Evolutionary conservation across 2,113 vertebrate species (phyloP), one percentile per base, ranked within the genome.

Genomic region (Peromyscus leucopus): DNA sequence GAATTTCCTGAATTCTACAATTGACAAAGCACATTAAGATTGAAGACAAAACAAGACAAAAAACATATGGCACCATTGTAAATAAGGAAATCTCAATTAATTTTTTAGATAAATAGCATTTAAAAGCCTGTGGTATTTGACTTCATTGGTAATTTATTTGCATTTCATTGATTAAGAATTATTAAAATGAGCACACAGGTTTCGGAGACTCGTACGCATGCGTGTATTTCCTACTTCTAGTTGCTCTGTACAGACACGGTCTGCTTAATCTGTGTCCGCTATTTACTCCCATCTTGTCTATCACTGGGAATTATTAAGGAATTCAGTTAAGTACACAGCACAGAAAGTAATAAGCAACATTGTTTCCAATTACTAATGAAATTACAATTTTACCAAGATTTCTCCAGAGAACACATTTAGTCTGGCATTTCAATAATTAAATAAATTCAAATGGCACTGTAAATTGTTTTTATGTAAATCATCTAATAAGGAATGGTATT

Each of bases 381-480:
- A 93, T 93, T 89, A 76, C 11, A 92, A 63, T 92, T 96, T 95
- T 85, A 59, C 67, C 71, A 48, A 95, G n/a, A 93, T 97, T 95
- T 96, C 65, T 97, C 90, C 51, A 80, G 88, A 80, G 75, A 95
- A 9, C 79, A 22, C 65, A 24, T 96, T 98, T 96, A 85, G 26
- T 22, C 51, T 97, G 86, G 13, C 86, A 96, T 95, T 97, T 96
- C 96, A 97, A 97, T 97, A 96, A 97, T 96, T 97, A 96, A 96
- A 93, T 96, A 97, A 97, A 96, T 90, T 67, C 72, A 97, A 97
- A 78, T 63, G 48, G 57, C 82, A 48, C n/a, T 91, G 31, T 93
- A 94, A 97, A 97, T 94, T 96, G 39, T 97, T 97, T 96, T 97
- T 93, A 97, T 98, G 94, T 94, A 97, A 96, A 94, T 96, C 26